Evolutionary conservation across 1,140 invertebrate species (phyloP), one percentile per base, ranked within the genome.

Genomic region (Polypedilum pembai): DNA sequence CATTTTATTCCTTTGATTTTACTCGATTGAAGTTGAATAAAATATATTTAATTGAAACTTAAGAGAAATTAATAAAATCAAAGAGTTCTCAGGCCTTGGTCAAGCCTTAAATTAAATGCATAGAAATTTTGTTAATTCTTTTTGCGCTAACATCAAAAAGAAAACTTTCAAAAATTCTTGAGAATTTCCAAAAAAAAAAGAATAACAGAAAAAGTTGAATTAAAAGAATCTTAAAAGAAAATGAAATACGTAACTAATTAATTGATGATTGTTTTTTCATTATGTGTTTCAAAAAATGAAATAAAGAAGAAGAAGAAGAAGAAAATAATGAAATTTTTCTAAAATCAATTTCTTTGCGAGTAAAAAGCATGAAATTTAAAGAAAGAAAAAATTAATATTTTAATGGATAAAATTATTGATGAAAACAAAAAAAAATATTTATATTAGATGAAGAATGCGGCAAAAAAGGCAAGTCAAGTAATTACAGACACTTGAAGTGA

Each of bases 201-300:
- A 33, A 33, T 33, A 33, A 33, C 24, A 33, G 24, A 33, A 33
- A 33, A 33, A 33, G 24, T 33, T 33, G 2, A 33, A 33, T 33
- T 33, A 56, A 56, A n/a, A 56, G 12, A 56, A 56, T 56, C 45
- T 56, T 56, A 56, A 12, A 56, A 12, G 17, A 66, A 66, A 69
- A 69, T 69, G 17, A 69, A 69, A 69, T 69, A 69, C 65, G 65
- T 69, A 69, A 69, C 17, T 69, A 69, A 56, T 56, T 56, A 56
- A 69, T 69, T 69, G 65, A 33, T 33, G 24, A 33, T 69, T 69
- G n/a, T 69, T 69, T 18, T 18, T 69, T 69, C 12, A 69, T 69
- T 69, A 18, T 69, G 65, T 69, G 65, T 69, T 69, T 69, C 8
- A 69, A 69, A 21, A 18, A 33, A n/a, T n/a, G n/a, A 33, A 33